phyloP scores from a whole-genome alignment of 2,113 vertebrate genomes.

The Austrofundulus limnaeus region DNA sequence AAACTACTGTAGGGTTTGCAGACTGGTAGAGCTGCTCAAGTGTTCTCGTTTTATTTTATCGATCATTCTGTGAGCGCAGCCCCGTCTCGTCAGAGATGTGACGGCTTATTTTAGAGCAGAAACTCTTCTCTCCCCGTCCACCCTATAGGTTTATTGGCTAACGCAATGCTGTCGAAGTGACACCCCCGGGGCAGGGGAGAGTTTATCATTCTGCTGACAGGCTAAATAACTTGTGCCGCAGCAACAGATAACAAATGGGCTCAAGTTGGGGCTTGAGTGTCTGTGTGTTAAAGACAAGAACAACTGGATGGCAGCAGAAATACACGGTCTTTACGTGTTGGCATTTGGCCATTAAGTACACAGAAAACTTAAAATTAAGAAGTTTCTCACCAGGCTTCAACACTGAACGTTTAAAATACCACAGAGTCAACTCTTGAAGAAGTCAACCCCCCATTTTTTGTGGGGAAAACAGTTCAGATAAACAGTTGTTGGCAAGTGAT shows the following conservation, averaged over 20 bases:
- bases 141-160: slow-evolving; percentile 60
- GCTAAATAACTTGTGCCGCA: slow-evolving; percentile 75
- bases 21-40: slow-evolving; percentile 3
- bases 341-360: slow-evolving; percentile 35
- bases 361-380: slow-evolving; percentile 14
- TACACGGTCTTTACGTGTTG: slow-evolving; percentile 40
- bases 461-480: too few relatives aligned
- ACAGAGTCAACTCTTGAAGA: too few relatives aligned
- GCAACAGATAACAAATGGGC: slow-evolving; percentile 79
- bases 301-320: slow-evolving; percentile 65
- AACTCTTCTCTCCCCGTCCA: slow-evolving; percentile 47
- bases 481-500: too few relatives aligned
- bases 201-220: slow-evolving; percentile 80
- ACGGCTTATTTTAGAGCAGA: slow-evolving; percentile 49
- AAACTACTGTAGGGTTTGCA: neutral
- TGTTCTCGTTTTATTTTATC: slow-evolving; percentile 46
- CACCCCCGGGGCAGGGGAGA: slow-evolving; percentile 68
- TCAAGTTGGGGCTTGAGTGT: slow-evolving; percentile 71
- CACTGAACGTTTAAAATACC: neutral
- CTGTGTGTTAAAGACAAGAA: slow-evolving; percentile 74
- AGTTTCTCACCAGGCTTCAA: neutral
- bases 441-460: too few relatives aligned
- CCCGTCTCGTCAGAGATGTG: slow-evolving; percentile 26
- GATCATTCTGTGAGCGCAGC: slow-evolving; percentile 33
- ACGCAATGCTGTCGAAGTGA: slow-evolving; percentile 53